A percentile compares a stretch with the other conserved stretches of the same genome.
phyloP scores from a whole-genome alignment of 2,113 vertebrate species.

The Pristiophorus japonicus region DNA sequence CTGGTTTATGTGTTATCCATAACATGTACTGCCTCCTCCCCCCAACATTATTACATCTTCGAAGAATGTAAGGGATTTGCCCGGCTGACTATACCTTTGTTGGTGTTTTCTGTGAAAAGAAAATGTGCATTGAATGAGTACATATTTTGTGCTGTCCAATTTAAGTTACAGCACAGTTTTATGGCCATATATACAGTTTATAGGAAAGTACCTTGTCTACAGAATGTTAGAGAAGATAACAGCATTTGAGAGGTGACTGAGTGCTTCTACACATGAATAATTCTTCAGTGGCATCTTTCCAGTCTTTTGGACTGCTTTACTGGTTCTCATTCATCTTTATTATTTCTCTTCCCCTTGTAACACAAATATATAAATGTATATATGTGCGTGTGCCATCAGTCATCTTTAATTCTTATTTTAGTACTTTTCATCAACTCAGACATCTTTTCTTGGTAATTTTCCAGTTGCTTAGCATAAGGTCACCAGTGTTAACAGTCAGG shows the following conservation, averaged over 20 bases:
- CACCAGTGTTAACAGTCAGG: background rate
- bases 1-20: background rate
- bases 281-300: background rate
- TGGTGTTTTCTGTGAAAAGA: background rate
- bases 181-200: background rate
- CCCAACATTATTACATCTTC: background rate
- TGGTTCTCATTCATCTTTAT: background rate
- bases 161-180: background rate
- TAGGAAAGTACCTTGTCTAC: background rate
- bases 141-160: background rate
- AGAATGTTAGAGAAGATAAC: background rate
- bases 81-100: background rate
- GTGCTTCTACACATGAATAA: background rate
- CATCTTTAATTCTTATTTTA: background rate
- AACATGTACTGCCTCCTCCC: background rate
- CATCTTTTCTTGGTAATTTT: background rate
- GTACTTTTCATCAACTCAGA: background rate
- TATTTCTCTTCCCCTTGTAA: background rate
- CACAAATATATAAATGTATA: background rate
- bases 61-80: background rate
- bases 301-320: background rate
- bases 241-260: background rate
- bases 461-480: background rate
- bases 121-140: background rate
- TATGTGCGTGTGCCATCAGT: background rate